Evolutionary conservation across 92 coral and sea anemone species (phyloP), one percentile per base, ranked within the genome.

Genomic region (Porites divaricata): DNA sequence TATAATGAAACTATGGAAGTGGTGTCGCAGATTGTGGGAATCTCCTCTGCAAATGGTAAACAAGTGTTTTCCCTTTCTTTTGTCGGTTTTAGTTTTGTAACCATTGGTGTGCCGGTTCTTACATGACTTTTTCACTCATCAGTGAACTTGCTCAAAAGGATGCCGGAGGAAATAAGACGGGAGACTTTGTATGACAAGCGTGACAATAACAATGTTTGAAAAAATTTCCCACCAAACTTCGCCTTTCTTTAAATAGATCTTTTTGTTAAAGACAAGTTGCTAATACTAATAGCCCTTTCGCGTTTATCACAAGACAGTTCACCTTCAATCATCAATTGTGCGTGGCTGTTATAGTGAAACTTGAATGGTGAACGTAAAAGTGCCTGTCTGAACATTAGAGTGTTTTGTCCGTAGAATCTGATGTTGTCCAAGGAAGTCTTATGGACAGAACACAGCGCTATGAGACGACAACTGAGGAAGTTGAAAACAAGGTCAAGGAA

Each of bases 1-100:
- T 94, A 94, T 89, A 92, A 82, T 77, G 52, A 74, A 49, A 92
- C 95, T n/a, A 89, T 94, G 98, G 87, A 84, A 62, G 71, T 77
- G 23, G 63, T 94, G 67, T 87, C 93, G n/a, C 69, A 26, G 76
- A 41, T 72, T 20, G 90, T 93, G 7, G 97, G 97, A 49, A 24
- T 88, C 62, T 88, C 94, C 4, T 25, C 50, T 15, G 67, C 16
- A 17, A 79, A 91, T 74, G 80, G 85, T 74, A 79, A 76, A 51
- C 76, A 19, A 54, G 16, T 54, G 59, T 9, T 54, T 15, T 12
- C 59, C 12, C 59, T 54, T 15, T 54, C 16, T 54, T 54, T 15
- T 54, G 12, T 54, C 16, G 9, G 16, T 2, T 54, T 54, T 35
- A 35, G 59, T 54, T 54, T 11, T 54, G 12, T 54, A 11, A 16